Evolutionary conservation across 2,797 vertebrate species (phyloP), one percentile per base, ranked within the genome.

Genomic region (Tenualosa thibaudeaui): DNA sequence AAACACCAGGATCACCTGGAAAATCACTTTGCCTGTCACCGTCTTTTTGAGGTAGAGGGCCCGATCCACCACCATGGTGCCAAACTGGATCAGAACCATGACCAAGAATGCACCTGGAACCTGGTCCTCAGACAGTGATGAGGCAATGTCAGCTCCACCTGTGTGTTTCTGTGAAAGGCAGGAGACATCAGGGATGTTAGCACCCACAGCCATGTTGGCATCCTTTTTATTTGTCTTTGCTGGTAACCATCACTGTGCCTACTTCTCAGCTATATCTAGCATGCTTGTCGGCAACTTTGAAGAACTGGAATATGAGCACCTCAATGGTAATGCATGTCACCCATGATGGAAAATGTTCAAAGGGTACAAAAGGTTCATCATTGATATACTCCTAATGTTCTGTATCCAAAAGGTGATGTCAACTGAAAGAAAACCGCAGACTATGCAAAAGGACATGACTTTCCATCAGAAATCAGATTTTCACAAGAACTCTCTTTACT

Each of bases 81-180:
- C 97, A 88, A 99, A 99, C 93, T 99, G 98, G 93, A 99, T 99
- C 88, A 99, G 95, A 2, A 99, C 98, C 98, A 99, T 99, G 89
- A 99, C 98, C 90, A 99, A 92, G 90, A 99, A 99, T 0, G 98
- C 95, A 88, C 97, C 97, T 0, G 98, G 98, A 0, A 99, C 98
- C 91, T 99, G 98, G 90, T 99, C 98, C 88, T 99, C 98, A 0
- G 98, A 99, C 86, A 99, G 92, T 0, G 98, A 99, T 19, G 98
- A 99, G 0, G 98, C 98, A 89, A 99, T 99, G 89, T 99, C 97
- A 81, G 98, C 97, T 0, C 96, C 96, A 12, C 95, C 96, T 0
- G 98, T 98, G 89, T 99, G 97, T 99, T 99, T 99, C 98, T 99
- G 91, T 9, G 90, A 90, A 91, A 22, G 37, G 10, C 19, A 85